Percentiles rank a stretch among this genome's conserved stretches.
These are phyloP conservation scores for Plodia interpunctella DNA, from an alignment of 1,140 invertebrate genomes.

Conservation along the genomic window DNA sequence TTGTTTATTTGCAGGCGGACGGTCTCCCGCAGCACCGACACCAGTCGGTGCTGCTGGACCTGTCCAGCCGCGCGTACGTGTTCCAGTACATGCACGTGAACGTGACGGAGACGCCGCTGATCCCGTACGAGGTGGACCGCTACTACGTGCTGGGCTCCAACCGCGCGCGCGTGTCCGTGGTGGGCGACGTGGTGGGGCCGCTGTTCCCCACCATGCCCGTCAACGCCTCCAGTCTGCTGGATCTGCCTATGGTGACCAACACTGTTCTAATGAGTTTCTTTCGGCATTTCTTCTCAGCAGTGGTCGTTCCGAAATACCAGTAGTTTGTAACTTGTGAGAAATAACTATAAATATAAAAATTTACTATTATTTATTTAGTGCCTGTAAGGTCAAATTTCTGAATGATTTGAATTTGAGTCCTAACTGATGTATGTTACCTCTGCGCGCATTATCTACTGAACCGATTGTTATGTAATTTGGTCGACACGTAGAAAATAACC, in stretches of 20 bases:
- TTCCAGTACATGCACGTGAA: conserved; percentile 97
- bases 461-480: too few relatives aligned
- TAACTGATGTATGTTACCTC: too few relatives aligned
- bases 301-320: too few relatives aligned
- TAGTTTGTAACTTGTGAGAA: too few relatives aligned
- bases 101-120: conserved; percentile 93
- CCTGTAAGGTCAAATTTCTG: too few relatives aligned
- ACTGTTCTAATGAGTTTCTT: too few relatives aligned
- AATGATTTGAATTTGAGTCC: too few relatives aligned
- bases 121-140: conserved; percentile 88
- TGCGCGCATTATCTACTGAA: too few relatives aligned
- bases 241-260: conserved; percentile 84
- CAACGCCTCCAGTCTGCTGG: conserved; percentile 88
- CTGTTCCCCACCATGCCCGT: conserved; percentile 95
- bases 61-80: conserved; percentile 93
- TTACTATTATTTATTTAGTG: too few relatives aligned
- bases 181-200: conserved; percentile 96
- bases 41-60: conserved; percentile 93
- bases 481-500: too few relatives aligned
- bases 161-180: conserved; percentile 89
- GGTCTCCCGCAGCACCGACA: conserved; percentile 94
- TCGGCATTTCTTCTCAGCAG: too few relatives aligned
- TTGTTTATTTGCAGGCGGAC: conserved; percentile 82
- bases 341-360: too few relatives aligned
- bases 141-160: conserved; percentile 98